Evolutionary conservation across 1,140 invertebrate genomes (phyloP).

Genomic region (Papilio machaon): DNA sequence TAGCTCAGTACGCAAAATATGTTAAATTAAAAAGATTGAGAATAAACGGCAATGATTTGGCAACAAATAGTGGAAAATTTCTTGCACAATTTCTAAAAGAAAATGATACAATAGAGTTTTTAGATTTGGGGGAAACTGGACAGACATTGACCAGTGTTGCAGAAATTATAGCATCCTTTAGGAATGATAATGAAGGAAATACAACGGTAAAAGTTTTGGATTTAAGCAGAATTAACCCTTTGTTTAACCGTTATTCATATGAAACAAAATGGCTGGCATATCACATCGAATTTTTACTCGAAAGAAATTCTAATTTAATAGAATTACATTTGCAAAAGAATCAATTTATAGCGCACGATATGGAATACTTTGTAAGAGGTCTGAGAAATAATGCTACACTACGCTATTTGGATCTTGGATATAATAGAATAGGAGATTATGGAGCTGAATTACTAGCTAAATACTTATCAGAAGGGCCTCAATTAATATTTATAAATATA

Average conservation of each 20-base stretch:
- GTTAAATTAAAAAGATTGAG: conserved; percentile 78
- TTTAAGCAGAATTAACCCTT: conserved; percentile 81
- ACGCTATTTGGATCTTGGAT: conserved; percentile 81
- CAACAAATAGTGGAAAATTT: conserved; percentile 74
- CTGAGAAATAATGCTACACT: conserved; percentile 78
- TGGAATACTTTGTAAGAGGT: conserved; percentile 81
- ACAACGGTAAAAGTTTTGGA: conserved; percentile 81
- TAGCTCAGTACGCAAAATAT: conserved; percentile 66
- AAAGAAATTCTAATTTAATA: conserved; percentile 75
- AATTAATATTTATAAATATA: conserved; percentile 78
- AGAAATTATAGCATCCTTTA: conserved; percentile 73
- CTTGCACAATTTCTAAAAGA: conserved; percentile 76
- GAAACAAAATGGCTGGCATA: conserved; percentile 77
- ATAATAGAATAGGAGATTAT: conserved; percentile 83
- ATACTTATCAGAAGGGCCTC: conserved; percentile 79
- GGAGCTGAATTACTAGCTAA: conserved; percentile 79
- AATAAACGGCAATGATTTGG: conserved; percentile 83
- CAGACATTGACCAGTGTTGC: conserved; percentile 81
- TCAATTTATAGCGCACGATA: conserved; percentile 82
- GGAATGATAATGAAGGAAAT: conserved; percentile 64
- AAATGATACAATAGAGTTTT: conserved; percentile 73
- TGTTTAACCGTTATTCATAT: conserved; percentile 67
- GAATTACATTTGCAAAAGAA: conserved; percentile 84
- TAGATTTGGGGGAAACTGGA: conserved; percentile 83
- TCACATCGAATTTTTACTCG: conserved; percentile 69